These are phyloP conservation scores for Amphimallon solstitiale DNA, from an alignment of 2,888 invertebrate species.

Conservation along the genomic window DNA sequence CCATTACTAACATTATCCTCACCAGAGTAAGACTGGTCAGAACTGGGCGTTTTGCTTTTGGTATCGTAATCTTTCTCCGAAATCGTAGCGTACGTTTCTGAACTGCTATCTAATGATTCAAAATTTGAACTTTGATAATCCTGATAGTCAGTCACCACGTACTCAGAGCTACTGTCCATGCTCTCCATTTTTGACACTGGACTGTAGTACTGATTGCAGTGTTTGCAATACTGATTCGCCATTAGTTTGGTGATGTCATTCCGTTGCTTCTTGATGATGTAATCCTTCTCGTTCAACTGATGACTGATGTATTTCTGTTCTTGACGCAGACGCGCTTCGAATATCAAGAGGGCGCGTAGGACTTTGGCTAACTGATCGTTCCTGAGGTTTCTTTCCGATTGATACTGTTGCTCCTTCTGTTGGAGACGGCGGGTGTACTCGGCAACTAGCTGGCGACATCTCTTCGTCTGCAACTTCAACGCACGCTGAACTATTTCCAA, in stretches of 20 bases:
- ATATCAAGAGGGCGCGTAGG: conserved; percentile 74
- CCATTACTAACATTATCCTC: conserved; percentile 42
- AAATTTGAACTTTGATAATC: conserved; percentile 60
- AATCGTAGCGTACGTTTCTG: conserved; percentile 60
- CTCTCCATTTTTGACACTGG: conserved; percentile 55
- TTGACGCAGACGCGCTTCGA: conserved; percentile 77
- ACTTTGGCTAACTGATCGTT: conserved; percentile 79
- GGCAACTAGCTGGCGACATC: conserved; percentile 75
- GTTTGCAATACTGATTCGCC: conserved; percentile 63
- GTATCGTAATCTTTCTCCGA: conserved; percentile 57
- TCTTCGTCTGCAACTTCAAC: conserved; percentile 72
- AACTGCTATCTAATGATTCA: conserved; percentile 61
- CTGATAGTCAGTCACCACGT: conserved; percentile 58
- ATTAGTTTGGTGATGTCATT: conserved; percentile 75
- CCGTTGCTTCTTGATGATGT: conserved; percentile 75
- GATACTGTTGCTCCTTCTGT: conserved; percentile 69
- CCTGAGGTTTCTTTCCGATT: conserved; percentile 71
- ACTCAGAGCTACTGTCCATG: conserved; percentile 61
- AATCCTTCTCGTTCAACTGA: conserved; percentile 76
- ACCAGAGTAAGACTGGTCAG: conserved; percentile 44
- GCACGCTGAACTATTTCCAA: conserved; percentile 75
- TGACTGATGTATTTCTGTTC: conserved; percentile 78
- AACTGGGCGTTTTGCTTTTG: conserved; percentile 46
- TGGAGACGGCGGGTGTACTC: conserved; percentile 72
- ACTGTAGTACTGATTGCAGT: conserved; percentile 59